phyloP scores from a whole-genome alignment of 1,140 invertebrate genomes.

The Trinorchestia longiramus region DNA sequence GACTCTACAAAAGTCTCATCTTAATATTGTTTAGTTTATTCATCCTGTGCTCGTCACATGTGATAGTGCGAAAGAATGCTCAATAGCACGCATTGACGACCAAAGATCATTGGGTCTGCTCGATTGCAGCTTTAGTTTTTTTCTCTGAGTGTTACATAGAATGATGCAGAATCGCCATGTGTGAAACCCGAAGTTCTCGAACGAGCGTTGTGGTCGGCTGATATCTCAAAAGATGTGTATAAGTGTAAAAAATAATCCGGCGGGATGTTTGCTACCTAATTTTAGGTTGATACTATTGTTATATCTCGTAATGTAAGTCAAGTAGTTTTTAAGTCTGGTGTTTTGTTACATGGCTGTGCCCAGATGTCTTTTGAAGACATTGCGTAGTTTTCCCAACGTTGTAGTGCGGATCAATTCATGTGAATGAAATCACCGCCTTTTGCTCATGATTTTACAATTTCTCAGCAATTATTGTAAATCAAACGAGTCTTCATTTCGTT shows the following conservation, averaged over 20 bases:
- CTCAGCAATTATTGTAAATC: not conserved
- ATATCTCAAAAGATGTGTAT: not conserved
- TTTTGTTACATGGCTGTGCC: not conserved
- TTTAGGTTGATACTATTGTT: not conserved
- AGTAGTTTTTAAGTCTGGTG: not conserved
- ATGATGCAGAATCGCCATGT: not conserved
- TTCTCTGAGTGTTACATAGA: not conserved
- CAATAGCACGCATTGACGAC: not conserved
- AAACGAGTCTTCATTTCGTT: not conserved
- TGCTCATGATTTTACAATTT: not conserved
- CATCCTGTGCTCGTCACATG: not conserved
- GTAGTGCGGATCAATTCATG: too few relatives aligned
- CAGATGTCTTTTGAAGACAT: not conserved
- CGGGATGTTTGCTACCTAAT: conserved; percentile 3
- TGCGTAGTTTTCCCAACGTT: not conserved
- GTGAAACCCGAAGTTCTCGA: not conserved
- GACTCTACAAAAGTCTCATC: conserved; percentile 50
- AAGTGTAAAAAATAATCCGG: conserved; percentile 8
- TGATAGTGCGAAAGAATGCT: not conserved
- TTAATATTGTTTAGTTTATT: not conserved
- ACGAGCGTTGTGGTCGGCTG: not conserved
- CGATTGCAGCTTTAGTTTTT: not conserved
- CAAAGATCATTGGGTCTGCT: not conserved
- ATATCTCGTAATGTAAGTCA: not conserved
- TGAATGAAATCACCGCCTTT: not conserved